These are phyloP conservation scores for Ptiloglossa arizonensis DNA, from an alignment of 1,140 invertebrate genomes.

Conservation along the genomic window DNA sequence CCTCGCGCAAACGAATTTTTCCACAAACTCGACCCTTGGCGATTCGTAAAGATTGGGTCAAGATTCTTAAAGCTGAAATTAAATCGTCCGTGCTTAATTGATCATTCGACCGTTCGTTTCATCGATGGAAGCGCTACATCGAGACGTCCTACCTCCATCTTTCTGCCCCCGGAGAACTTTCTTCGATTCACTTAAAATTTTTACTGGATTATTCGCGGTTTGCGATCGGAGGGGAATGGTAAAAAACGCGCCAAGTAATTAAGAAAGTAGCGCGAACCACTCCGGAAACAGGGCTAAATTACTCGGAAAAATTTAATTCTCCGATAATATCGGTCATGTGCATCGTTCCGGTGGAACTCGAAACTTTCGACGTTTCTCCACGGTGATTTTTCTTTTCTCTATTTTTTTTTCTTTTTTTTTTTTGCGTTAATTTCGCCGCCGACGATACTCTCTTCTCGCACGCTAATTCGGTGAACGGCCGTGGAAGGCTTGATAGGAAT, in stretches of 20 bases:
- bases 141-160: background rate
- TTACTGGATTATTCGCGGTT: slow-evolving; percentile 21
- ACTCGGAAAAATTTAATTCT: slow-evolving; percentile 53
- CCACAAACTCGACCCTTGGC: too few species aligned
- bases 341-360: slow-evolving; percentile 24
- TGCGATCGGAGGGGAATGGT: slow-evolving; percentile 7
- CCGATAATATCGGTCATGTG: slow-evolving; percentile 49
- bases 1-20: too few species aligned
- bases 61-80: slow-evolving; percentile 40
- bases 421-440: background rate
- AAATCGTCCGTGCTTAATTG: slow-evolving; percentile 46
- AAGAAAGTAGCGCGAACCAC: slow-evolving; percentile 49
- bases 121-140: slow-evolving; percentile 5
- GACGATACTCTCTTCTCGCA: background rate
- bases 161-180: slow-evolving; percentile 3
- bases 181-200: slow-evolving; percentile 40
- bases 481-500: background rate
- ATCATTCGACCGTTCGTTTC: slow-evolving; percentile 23
- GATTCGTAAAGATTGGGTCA: background rate
- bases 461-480: slow-evolving; percentile 7
- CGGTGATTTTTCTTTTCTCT: background rate
- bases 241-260: slow-evolving; percentile 47
- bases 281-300: slow-evolving; percentile 42
- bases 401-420: too few species aligned
- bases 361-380: slow-evolving; percentile 19